phyloP scores from a whole-genome alignment of 2,888 invertebrate species.

The Metellina segmentata region DNA sequence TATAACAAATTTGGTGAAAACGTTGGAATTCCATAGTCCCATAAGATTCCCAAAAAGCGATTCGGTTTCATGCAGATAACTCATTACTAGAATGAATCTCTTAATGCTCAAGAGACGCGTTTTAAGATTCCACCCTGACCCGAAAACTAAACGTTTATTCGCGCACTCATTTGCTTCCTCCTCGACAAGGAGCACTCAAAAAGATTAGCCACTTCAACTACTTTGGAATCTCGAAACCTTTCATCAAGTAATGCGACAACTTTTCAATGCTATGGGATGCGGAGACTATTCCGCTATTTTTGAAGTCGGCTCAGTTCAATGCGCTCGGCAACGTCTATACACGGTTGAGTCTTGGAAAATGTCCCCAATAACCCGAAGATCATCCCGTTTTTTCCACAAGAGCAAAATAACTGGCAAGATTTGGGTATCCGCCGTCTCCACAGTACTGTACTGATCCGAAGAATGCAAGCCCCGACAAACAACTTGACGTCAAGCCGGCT shows the following conservation, averaged over 20 bases:
- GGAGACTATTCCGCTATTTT: not conserved
- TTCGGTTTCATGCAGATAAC: not conserved
- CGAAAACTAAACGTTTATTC: not conserved
- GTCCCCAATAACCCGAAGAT: no score
- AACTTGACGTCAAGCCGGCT: no score
- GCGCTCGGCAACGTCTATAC: constrained; percentile 5
- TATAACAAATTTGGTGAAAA: not conserved
- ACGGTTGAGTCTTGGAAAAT: not conserved
- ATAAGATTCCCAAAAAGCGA: not conserved
- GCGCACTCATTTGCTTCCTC: constrained; percentile 6
- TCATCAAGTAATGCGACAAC: constrained; percentile 14
- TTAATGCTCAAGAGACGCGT: not conserved
- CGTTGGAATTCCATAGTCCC: not conserved
- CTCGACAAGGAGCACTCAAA: constrained; percentile 23
- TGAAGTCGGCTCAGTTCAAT: not conserved
- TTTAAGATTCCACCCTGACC: not conserved
- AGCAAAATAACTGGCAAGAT: no score
- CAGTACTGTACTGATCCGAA: no score
- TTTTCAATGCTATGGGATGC: not conserved
- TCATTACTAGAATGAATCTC: not conserved
- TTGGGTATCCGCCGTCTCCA: no score
- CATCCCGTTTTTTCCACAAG: no score
- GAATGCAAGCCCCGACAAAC: no score
- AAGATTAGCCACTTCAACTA: constrained; percentile 34
- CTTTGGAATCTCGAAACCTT: constrained; percentile 3